phyloP scores from a whole-genome alignment of 2,888 invertebrate genomes.

The Agrochola litura region DNA sequence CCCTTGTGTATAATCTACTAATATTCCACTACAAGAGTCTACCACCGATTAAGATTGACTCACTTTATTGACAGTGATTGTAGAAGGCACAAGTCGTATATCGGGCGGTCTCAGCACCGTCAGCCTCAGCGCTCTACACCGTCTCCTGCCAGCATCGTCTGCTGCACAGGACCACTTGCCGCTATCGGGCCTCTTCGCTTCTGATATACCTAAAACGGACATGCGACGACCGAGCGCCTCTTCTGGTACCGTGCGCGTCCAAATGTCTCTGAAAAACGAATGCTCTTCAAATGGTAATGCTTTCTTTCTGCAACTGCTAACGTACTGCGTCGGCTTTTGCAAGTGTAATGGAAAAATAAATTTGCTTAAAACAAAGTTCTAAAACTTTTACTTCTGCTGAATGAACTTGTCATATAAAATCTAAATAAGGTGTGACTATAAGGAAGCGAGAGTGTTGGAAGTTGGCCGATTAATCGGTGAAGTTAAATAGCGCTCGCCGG shows the following conservation, averaged over 20 bases:
- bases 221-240: slow-evolving; percentile 89
- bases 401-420: not conserved
- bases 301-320: not conserved
- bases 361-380: not conserved
- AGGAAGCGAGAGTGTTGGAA: not conserved
- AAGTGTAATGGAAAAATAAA: not conserved
- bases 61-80: slow-evolving; percentile 93
- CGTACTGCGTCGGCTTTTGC: not conserved
- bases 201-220: slow-evolving; percentile 93
- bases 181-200: slow-evolving; percentile 92
- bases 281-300: not conserved
- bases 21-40: not conserved
- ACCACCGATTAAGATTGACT: not conserved
- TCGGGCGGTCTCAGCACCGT: slow-evolving; percentile 92
- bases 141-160: slow-evolving; percentile 92
- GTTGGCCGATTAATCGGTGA: not conserved
- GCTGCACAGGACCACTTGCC: slow-evolving; percentile 96
- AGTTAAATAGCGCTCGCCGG: not conserved
- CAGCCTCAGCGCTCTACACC: slow-evolving; percentile 92
- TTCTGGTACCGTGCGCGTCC: slow-evolving; percentile 91
- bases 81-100: slow-evolving; percentile 93
- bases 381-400: not conserved
- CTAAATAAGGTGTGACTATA: not conserved
- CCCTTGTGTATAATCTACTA: not conserved
- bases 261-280: slow-evolving; percentile 90